These are phyloP conservation scores for Xestia sexstrigata DNA, from an alignment of 2,888 invertebrate genomes.

Conservation along the genomic window DNA sequence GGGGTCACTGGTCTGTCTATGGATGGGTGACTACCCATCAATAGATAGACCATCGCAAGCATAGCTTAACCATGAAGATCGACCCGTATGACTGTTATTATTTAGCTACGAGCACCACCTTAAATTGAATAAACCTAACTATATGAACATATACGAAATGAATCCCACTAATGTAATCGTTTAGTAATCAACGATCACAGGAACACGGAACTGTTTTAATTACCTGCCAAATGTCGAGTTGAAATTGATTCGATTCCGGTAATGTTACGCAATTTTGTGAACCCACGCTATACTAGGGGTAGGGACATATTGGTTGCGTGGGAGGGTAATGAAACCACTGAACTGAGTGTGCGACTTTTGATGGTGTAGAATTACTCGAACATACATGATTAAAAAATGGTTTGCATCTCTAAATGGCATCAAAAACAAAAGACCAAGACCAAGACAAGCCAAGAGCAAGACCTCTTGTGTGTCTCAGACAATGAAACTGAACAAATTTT, in stretches of 20 bases:
- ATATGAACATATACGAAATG: conserved; percentile 25
- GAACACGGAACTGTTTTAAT: conserved; percentile 76
- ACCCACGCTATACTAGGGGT: conserved; percentile 24
- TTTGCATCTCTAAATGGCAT: too few relatives aligned
- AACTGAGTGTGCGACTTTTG: conserved; percentile 4
- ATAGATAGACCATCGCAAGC: too few relatives aligned
- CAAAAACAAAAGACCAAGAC: too few relatives aligned
- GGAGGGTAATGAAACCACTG: conserved; percentile 25
- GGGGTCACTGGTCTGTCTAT: too few relatives aligned
- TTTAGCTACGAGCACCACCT: too few relatives aligned
- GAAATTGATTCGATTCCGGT: conserved; percentile 79
- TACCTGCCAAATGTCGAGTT: conserved; percentile 76
- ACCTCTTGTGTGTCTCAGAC: too few relatives aligned
- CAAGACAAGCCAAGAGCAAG: too few relatives aligned
- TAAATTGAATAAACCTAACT: neutral
- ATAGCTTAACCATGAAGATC: too few relatives aligned
- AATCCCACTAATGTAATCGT: conserved; percentile 68
- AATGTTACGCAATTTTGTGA: conserved; percentile 75
- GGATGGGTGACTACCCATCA: too few relatives aligned
- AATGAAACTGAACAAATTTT: too few relatives aligned
- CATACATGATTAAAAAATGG: too few relatives aligned
- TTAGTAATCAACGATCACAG: conserved; percentile 72
- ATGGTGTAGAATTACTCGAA: neutral
- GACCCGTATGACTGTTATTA: too few relatives aligned
- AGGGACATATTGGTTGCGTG: conserved; percentile 8